Conservation (phyloP, 2,888 invertebrate species). For the Pristionchus entomophagus region DNA sequence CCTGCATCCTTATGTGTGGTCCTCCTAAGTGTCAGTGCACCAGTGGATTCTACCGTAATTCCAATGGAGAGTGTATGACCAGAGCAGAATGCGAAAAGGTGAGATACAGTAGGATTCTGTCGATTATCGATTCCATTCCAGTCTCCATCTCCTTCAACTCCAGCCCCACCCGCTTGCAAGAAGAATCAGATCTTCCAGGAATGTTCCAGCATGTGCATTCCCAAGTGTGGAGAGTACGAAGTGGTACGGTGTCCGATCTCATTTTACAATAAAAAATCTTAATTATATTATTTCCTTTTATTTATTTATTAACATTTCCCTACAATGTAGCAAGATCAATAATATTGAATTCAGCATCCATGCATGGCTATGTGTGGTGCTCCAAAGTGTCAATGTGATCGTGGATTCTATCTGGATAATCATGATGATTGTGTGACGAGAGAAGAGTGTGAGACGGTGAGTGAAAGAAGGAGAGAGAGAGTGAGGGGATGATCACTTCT, state of each 20-base stretch:
- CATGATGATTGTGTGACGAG: background rate
- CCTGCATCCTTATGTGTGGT: constrained; percentile 23
- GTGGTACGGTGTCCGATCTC: background rate
- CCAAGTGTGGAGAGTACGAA: constrained; percentile 35
- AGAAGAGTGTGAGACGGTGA: constrained; percentile 13
- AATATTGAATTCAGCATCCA: background rate
- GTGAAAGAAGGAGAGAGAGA: background rate
- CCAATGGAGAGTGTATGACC: background rate
- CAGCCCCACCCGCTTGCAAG: background rate
- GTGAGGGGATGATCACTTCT: background rate
- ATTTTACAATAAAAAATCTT: too few relatives aligned
- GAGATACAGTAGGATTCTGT: background rate
- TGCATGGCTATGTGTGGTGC: constrained; percentile 34
- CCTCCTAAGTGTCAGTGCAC: constrained; percentile 7
- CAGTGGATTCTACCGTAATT: constrained; percentile 7
- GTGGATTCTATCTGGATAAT: constrained; percentile 1
- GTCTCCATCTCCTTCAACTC: background rate
- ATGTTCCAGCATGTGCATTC: background rate
- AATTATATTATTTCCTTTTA: too few relatives aligned
- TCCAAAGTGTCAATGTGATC: background rate
- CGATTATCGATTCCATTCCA: background rate
- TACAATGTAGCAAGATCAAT: too few relatives aligned
- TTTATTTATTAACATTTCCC: too few relatives aligned
- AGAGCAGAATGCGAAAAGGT: background rate
- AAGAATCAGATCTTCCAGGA: background rate